phyloP scores from a whole-genome alignment of 2,797 vertebrate species.

The Hydrolagus colliei region DNA sequence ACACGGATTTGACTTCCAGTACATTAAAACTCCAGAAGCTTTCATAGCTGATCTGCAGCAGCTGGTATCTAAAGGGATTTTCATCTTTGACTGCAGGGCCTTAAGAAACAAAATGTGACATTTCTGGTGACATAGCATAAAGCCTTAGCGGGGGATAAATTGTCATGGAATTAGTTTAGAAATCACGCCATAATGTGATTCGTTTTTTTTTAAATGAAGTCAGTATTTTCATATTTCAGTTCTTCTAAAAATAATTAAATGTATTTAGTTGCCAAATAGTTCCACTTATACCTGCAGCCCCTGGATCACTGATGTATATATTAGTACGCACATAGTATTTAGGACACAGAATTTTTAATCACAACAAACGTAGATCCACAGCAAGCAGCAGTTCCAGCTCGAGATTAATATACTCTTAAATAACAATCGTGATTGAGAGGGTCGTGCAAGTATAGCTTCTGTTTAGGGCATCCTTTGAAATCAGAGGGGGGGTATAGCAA shows the following conservation, averaged over 20 bases:
- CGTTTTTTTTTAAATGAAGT: neutral
- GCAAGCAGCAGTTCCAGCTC: neutral
- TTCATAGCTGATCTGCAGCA: constrained; percentile 66
- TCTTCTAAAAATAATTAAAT: neutral
- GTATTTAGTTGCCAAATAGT: neutral
- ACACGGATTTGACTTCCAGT: constrained; percentile 62
- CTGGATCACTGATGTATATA: neutral
- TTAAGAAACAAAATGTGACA: constrained; percentile 31
- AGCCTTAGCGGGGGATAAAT: neutral
- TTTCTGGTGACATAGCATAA: constrained; percentile 18
- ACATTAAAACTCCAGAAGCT: constrained; percentile 66
- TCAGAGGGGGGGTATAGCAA: constrained; percentile 89
- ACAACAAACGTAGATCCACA: neutral
- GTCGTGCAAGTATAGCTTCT: constrained; percentile 85
- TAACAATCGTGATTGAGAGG: constrained; percentile 78
- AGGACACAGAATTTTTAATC: neutral
- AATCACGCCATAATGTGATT: neutral
- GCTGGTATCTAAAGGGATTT: constrained; percentile 77
- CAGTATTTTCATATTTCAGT: neutral
- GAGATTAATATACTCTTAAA: constrained; percentile 33
- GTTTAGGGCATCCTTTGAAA: constrained; percentile 99
- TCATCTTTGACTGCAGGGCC: constrained; percentile 62
- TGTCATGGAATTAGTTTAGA: constrained; percentile 10
- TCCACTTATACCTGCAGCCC: neutral
- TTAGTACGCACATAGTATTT: neutral